Conservation (phyloP, 2,797 vertebrate species). For the Xenopus petersii region DNA sequence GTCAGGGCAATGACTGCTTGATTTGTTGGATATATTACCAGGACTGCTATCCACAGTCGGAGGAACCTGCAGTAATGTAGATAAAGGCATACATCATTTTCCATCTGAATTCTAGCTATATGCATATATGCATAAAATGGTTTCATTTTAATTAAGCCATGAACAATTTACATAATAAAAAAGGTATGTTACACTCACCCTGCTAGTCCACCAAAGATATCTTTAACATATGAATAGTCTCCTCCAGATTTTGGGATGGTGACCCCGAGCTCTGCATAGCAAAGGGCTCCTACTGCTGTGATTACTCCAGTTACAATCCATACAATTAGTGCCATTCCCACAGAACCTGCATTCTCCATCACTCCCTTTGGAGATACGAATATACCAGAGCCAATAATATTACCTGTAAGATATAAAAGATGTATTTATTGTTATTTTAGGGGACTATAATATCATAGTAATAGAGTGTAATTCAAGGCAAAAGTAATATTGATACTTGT, state of each 20-base stretch:
- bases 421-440: background rate
- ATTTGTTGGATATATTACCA: constrained; percentile 82
- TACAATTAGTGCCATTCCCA: constrained; percentile 82
- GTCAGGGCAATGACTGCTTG: constrained; percentile 83
- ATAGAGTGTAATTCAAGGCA: no score
- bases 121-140: no score
- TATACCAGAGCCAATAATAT: constrained; percentile 92
- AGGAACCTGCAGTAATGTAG: constrained; percentile 71
- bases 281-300: constrained; percentile 86
- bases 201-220: constrained; percentile 89
- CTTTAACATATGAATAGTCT: constrained; percentile 91
- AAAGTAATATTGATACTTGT: no score
- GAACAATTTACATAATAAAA: no score
- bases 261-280: constrained; percentile 89
- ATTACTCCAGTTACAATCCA: constrained; percentile 88
- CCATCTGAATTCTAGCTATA: no score
- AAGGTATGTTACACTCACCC: constrained; percentile 69
- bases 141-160: no score
- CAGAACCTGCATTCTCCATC: constrained; percentile 86
- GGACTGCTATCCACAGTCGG: constrained; percentile 79
- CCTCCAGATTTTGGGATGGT: constrained; percentile 92
- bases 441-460: background rate
- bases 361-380: constrained; percentile 92
- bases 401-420: constrained; percentile 67
- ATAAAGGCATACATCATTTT: background rate